Base-by-base conservation (phyloP, 1,140 invertebrate genomes). In the Scaptomyza hsui region DNA sequence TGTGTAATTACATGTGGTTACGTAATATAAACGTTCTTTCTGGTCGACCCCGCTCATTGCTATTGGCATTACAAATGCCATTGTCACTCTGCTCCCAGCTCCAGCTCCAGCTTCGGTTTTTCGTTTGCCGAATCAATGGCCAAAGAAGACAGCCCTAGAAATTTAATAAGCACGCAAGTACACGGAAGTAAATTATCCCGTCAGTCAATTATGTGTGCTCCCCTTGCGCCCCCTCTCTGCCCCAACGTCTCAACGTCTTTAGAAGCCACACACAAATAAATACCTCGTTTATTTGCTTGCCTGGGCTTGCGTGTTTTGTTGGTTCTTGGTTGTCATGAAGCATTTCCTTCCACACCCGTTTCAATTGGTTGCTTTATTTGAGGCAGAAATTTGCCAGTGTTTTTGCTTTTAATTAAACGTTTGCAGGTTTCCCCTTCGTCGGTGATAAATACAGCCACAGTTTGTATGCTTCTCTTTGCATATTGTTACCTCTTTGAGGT, bases 101-200 rank as follows among this genome's bases (percentile, higher is more conserved):
- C 29, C 37, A 26, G 13, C 42, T 19, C 12, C 9, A 2, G 9
- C 37, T 18, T 6, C 16, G 37, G 13, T 24, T 42, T 12, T 44
- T 13, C 57, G 21, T 37, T 61, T 44, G 15, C 49, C 39, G 82
- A 86, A 86, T 88, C 82, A 88, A 86, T 88, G 81, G 71, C 52
- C 65, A 48, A 44, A 75, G 75, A 82, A 78, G 78, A 89, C 82
- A 88, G 68, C 64, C 83, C 78, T 63, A 76, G 75, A 78, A 88
- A 88, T 88, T 88, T 88, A 88, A 88, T 88, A 88, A 88, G 88
- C 82, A 88, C 82, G 82, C 82, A 88, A 88, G 78, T 88, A 83
- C 75, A 88, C 72, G 82, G 82, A 88, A 88, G 82, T 88, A 75
- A 88, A 88, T 88, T 88, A 76, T 88, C 67, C 82, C 74, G 83